phyloP scores from a whole-genome alignment of 2,113 vertebrate species.

The Halichoeres trimaculatus region DNA sequence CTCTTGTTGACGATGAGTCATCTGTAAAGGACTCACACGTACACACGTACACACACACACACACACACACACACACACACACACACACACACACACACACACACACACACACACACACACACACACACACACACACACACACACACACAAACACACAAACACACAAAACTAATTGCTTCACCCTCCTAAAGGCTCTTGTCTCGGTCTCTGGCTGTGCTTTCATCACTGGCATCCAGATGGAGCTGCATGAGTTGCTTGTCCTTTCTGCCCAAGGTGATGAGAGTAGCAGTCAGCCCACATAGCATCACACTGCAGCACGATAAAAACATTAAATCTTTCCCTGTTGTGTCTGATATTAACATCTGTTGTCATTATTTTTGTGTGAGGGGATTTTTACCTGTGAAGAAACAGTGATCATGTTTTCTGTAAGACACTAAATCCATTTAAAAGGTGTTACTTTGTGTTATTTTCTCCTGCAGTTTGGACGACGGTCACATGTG shows the following conservation, averaged over 20 bases:
- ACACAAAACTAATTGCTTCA: conserved; percentile 56
- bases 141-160: conserved; percentile 22
- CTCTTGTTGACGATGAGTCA: neutral
- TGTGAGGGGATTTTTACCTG: neutral
- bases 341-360: conserved; percentile 10
- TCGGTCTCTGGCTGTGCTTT: conserved; percentile 44
- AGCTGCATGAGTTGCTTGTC: conserved; percentile 20
- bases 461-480: conserved; percentile 79
- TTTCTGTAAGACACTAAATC: neutral
- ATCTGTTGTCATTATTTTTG: neutral
- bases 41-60: neutral
- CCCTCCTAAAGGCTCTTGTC: conserved; percentile 41
- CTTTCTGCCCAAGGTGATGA: conserved; percentile 44
- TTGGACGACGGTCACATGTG: conserved; percentile 96
- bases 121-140: conserved; percentile 6
- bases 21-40: neutral
- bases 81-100: neutral
- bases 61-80: neutral
- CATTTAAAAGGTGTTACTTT: neutral
- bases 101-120: neutral
- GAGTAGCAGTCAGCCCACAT: conserved; percentile 16
- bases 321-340: conserved; percentile 20
- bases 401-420: neutral
- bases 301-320: conserved; percentile 3
- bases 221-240: conserved; percentile 51